Evolutionary conservation across 2,113 vertebrate genomes (phyloP).

Genomic region (Zeus faber): DNA sequence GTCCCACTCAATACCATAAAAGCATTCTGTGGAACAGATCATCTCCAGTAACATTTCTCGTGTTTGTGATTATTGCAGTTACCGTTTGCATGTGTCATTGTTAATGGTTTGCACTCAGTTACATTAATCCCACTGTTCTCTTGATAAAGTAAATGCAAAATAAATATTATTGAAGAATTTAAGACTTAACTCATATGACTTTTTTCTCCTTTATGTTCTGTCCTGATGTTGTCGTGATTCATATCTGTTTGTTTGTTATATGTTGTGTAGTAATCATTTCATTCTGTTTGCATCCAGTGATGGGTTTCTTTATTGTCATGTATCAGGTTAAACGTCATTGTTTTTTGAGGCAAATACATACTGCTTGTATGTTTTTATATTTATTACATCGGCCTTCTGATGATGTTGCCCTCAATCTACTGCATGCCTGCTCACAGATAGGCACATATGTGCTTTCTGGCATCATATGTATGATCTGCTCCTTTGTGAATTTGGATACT

Average conservation of each 20-base stretch:
- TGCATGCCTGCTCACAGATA: conserved; percentile 54
- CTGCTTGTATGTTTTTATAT: too few relatives aligned
- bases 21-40: too few relatives aligned
- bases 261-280: conserved; percentile 8
- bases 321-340: background rate
- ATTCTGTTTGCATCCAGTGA: conserved; percentile 15
- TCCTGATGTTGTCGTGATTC: conserved; percentile 16
- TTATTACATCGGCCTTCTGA: too few relatives aligned
- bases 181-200: too few relatives aligned
- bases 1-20: too few relatives aligned
- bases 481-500: conserved; percentile 29
- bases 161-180: background rate
- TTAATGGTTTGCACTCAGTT: conserved; percentile 13
- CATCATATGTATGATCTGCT: conserved; percentile 9
- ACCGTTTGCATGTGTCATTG: conserved; percentile 39
- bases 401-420: conserved; percentile 54
- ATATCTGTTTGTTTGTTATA: background rate
- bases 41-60: conserved; percentile 1
- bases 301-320: conserved; percentile 20
- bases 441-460: conserved; percentile 18
- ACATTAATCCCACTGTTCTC: background rate
- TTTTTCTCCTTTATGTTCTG: conserved; percentile 24
- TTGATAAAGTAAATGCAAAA: background rate
- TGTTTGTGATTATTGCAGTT: conserved; percentile 13
- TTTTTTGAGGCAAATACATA: too few relatives aligned